Conservation (phyloP, 2,888 invertebrate genomes). For the Acronicta leporina region DNA sequence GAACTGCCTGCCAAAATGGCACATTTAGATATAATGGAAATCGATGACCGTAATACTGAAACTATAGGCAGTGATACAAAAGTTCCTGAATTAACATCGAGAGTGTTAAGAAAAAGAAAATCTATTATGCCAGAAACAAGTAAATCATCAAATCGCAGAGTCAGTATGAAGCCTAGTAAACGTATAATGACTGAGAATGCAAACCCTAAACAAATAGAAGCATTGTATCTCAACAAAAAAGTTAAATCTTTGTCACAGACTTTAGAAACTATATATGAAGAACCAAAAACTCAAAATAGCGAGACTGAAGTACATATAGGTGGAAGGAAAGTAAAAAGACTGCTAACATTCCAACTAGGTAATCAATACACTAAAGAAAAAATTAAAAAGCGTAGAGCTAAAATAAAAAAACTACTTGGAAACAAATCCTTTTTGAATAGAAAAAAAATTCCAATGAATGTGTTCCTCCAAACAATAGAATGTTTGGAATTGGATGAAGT, state of each 20-base stretch:
- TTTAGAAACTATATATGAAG: constrained; percentile 91
- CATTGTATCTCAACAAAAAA: constrained; percentile 89
- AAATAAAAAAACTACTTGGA: constrained; percentile 88
- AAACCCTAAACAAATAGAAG: constrained; percentile 83
- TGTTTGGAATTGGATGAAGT: constrained; percentile 84
- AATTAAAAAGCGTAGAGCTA: constrained; percentile 88
- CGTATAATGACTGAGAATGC: constrained; percentile 76
- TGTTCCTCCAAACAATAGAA: constrained; percentile 88
- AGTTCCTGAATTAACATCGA: constrained; percentile 63
- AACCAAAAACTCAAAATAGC: constrained; percentile 83
- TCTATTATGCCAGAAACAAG: constrained; percentile 72
- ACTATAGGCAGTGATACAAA: constrained; percentile 55
- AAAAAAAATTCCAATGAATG: constrained; percentile 88
- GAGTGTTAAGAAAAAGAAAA: constrained; percentile 81
- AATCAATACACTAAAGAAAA: constrained; percentile 87
- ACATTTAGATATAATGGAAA: constrained; percentile 83
- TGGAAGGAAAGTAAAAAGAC: constrained; percentile 88
- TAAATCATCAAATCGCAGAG: constrained; percentile 82
- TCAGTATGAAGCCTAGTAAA: constrained; percentile 84
- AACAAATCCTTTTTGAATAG: constrained; percentile 85
- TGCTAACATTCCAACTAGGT: constrained; percentile 87
- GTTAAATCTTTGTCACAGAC: constrained; percentile 86
- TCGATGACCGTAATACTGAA: constrained; percentile 63
- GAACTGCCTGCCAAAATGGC: constrained; percentile 85
- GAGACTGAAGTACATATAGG: constrained; percentile 83